These are phyloP conservation scores for Acanthaster planci DNA, from an alignment of 35 echinoderm and acorn worm species.

Conservation along the genomic window DNA sequence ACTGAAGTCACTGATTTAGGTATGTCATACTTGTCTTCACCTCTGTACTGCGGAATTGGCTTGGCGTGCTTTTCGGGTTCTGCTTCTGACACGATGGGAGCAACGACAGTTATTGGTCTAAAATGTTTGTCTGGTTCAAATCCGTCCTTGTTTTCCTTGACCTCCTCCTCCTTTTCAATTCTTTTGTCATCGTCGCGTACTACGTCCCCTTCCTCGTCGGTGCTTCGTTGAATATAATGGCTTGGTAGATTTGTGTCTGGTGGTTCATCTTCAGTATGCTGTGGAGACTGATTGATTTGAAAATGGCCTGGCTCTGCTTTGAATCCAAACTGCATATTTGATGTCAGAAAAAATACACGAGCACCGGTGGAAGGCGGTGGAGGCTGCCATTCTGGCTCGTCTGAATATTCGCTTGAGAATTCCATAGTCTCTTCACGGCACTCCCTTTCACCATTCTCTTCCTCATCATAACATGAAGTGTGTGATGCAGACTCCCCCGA, in stretches of 20 bases:
- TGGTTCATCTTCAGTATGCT: no score
- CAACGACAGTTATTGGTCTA: background rate
- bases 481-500: no score
- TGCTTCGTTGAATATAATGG: no score
- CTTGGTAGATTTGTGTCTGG: no score
- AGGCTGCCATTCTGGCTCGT: slow-evolving; percentile 17
- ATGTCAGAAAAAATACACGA: slow-evolving; percentile 4
- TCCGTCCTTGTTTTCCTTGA: background rate
- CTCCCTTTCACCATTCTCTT: background rate
- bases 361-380: background rate
- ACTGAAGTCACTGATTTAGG: background rate
- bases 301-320: background rate
- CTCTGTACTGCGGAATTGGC: background rate
- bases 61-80: background rate
- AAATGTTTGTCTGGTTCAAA: slow-evolving; percentile 7
- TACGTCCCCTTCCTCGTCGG: background rate
- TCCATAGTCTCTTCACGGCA: background rate
- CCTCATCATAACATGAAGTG: background rate
- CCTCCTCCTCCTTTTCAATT: background rate
- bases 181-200: background rate
- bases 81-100: background rate
- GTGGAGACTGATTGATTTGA: no score
- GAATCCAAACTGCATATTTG: background rate
- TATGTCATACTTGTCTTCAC: no score
- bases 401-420: background rate